Conservation (phyloP, 2,888 invertebrate genomes). For the Pegoplata infirma region DNA sequence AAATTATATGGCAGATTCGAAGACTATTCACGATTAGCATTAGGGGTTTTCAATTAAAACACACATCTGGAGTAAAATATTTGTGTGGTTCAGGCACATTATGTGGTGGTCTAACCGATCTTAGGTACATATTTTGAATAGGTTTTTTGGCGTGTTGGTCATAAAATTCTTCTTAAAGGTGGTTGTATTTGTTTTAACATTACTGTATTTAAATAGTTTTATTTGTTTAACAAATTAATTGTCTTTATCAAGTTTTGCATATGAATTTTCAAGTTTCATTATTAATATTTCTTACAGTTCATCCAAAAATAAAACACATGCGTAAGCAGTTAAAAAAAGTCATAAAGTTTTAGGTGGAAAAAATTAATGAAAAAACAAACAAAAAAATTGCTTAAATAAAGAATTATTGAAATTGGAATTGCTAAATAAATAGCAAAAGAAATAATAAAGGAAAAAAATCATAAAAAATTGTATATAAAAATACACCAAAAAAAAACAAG, state of each 20-base stretch:
- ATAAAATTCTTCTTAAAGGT: too few species aligned
- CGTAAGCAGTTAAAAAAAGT: slow-evolving; percentile 35
- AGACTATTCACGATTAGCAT: too few species aligned
- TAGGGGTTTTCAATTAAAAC: too few species aligned
- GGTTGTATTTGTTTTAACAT: too few species aligned
- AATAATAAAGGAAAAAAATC: background rate
- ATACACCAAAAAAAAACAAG: background rate
- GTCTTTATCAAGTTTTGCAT: background rate
- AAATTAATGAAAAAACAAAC: slow-evolving; percentile 22
- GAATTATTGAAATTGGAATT: slow-evolving; percentile 23
- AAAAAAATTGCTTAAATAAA: background rate
- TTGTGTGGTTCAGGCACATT: too few species aligned
- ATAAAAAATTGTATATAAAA: background rate
- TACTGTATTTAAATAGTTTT: background rate
- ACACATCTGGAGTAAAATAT: too few species aligned
- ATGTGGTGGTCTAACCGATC: too few species aligned
- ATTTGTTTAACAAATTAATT: background rate
- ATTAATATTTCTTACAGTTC: slow-evolving; percentile 4
- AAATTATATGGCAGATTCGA: too few species aligned
- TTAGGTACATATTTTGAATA: too few species aligned
- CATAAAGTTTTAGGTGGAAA: slow-evolving; percentile 9
- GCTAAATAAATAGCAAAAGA: slow-evolving; percentile 27
- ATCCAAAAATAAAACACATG: slow-evolving; percentile 17
- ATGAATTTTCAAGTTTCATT: slow-evolving; percentile 18
- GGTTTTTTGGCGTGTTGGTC: too few species aligned